These are phyloP conservation scores for Folsomia candida DNA, from an alignment of 2,888 invertebrate genomes.

Conservation along the genomic window DNA sequence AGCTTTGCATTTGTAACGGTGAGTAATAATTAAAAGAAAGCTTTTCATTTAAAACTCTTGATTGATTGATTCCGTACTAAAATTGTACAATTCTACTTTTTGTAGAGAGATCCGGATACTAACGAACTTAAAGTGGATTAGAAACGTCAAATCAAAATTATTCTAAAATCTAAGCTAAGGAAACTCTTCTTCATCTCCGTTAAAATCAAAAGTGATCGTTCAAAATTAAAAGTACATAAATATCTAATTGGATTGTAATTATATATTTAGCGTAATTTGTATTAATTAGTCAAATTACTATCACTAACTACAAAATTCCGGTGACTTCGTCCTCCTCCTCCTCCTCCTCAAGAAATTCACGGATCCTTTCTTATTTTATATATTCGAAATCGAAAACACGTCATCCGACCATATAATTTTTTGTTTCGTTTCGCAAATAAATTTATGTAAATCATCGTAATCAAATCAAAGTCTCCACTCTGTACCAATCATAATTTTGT, in stretches of 20 bases:
- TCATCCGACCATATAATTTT: no score
- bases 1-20: slow-evolving; percentile 50
- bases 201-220: not conserved
- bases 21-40: slow-evolving; percentile 17
- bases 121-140: slow-evolving; percentile 47
- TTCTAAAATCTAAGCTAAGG: not conserved
- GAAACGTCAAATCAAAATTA: not conserved
- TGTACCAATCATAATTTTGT: not conserved
- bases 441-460: no score
- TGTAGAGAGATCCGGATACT: slow-evolving; percentile 43
- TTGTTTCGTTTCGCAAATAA: no score
- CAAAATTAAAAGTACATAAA: not conserved
- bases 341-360: no score
- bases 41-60: not conserved
- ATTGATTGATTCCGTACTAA: not conserved
- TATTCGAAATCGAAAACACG: no score
- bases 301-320: not conserved
- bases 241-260: not conserved
- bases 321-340: no score
- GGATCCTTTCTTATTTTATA: no score
- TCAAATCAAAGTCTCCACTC: no score
- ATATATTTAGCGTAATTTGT: no score
- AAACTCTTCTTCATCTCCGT: slow-evolving; percentile 3
- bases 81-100: not conserved
- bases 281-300: no score